Percentiles rank a stretch among this genome's conserved stretches.
phyloP scores from a whole-genome alignment of 2,888 invertebrate genomes.

The Mycogona germanica region DNA sequence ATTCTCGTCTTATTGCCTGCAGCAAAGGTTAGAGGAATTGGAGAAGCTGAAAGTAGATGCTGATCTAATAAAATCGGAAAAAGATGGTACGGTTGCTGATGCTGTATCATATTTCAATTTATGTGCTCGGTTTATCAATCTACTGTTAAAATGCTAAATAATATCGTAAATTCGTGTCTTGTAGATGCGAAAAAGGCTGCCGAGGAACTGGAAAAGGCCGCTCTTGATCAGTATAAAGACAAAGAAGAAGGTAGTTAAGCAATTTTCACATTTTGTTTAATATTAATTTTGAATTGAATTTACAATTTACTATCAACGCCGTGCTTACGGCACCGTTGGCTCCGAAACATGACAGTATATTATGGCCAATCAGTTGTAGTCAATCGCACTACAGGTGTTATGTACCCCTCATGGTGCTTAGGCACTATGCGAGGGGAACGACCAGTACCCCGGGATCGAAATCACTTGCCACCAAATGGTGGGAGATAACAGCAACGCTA shows the following conservation, averaged over 20 bases:
- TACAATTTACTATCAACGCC: too few species aligned
- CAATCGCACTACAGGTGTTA: too few species aligned
- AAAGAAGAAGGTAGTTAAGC: conserved; percentile 41
- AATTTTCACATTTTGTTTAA: conserved; percentile 5
- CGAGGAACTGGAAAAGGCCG: conserved; percentile 60
- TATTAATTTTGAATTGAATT: conserved; percentile 10
- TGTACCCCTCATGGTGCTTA: too few species aligned
- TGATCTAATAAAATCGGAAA: conserved; percentile 64
- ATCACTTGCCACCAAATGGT: too few species aligned
- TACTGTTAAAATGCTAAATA: not conserved
- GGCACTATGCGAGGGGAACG: too few species aligned
- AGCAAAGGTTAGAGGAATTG: conserved; percentile 53
- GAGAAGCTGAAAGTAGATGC: conserved; percentile 61
- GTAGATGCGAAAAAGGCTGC: conserved; percentile 48
- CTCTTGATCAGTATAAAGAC: conserved; percentile 58
- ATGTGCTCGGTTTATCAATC: not conserved
- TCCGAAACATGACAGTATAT: too few species aligned
- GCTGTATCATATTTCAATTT: not conserved
- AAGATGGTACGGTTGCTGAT: conserved; percentile 28
- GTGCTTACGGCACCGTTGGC: too few species aligned
- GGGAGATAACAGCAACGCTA: too few species aligned
- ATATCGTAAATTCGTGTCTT: conserved; percentile 8
- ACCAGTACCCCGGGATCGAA: too few species aligned
- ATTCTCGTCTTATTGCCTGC: conserved; percentile 19
- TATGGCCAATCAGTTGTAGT: too few species aligned